phyloP scores from a whole-genome alignment of 2,888 invertebrate genomes.

The Drosophila tripunctata region DNA sequence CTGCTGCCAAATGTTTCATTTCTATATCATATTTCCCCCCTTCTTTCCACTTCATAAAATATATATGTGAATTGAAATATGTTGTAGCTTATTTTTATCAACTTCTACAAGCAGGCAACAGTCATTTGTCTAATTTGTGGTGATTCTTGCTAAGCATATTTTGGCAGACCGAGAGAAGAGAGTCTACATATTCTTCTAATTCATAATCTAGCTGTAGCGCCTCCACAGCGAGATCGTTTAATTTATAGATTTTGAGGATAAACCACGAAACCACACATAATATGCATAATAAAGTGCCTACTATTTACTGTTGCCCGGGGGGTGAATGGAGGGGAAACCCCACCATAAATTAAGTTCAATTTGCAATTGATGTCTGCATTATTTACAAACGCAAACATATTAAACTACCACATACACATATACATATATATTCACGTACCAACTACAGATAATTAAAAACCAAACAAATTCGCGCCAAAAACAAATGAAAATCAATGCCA shows the following conservation, averaged over 20 bases:
- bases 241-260: constrained; percentile 33
- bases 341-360: constrained; percentile 65
- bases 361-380: constrained; percentile 62
- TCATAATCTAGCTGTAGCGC: constrained; percentile 19
- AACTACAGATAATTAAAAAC: constrained; percentile 60
- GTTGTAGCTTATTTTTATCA: constrained; percentile 73
- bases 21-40: constrained; percentile 1
- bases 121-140: constrained; percentile 75
- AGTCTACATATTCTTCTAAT: constrained; percentile 41
- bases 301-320: background rate
- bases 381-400: constrained; percentile 54
- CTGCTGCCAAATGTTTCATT: constrained; percentile 53
- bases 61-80: constrained; percentile 71
- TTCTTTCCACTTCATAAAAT: constrained; percentile 19
- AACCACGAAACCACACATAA: constrained; percentile 14
- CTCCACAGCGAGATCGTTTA: constrained; percentile 18
- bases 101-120: constrained; percentile 64
- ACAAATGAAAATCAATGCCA: constrained; percentile 36
- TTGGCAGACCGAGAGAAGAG: constrained; percentile 23
- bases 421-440: too few species aligned
- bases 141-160: constrained; percentile 25
- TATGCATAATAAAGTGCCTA: constrained; percentile 24
- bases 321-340: background rate
- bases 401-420: constrained; percentile 24
- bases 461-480: constrained; percentile 57